Evolutionary conservation across 2,113 vertebrate species (phyloP), one percentile per base, ranked within the genome.

Genomic region (Patagioenas fasciata): DNA sequence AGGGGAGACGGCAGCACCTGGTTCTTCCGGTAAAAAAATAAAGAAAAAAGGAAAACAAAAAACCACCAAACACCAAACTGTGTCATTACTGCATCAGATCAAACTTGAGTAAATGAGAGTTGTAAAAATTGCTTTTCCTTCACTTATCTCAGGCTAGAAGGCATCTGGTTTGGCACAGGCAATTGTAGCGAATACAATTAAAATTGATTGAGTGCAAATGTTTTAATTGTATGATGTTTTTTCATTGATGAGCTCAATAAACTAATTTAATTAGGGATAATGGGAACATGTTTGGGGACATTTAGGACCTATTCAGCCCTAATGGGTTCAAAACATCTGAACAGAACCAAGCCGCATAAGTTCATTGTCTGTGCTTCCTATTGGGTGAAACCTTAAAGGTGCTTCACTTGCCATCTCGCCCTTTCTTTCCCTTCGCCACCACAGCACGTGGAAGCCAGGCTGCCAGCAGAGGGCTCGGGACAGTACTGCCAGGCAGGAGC

Each of bases 141-240:
- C 47, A 6, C 75, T 93, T 92, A 89, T 79, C 93, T 92, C n/a
- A 2, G 80, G 84, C 79, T 80, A 80, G 91, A 77, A 96, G 83
- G 85, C 90, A 95, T 93, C 93, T 95, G 92, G 69, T 85, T 96
- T 93, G 91, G 84, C 91, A 64, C 38, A 89, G 75, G 58, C 62
- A 5, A 71, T 67, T 38, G 80, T 15, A 93, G 70, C 0, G 75
- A 96, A 96, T 85, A 86, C 90, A 71, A 96, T 97, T 96, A 96
- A 96, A 96, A 97, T 96, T 91, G 95, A 97, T 88, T 95, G 84
- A 92, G 90, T 95, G 91, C 79, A 91, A 97, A 84, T 93, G 90
- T 95, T 97, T 97, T 96, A 96, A 96, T 95, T 93, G 93, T 65
- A 32, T 92, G 77, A 91, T 82, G 92, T 84, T 94, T 89, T 95